Evolutionary conservation across 2,113 vertebrate species (phyloP), one percentile per base, ranked within the genome.

Genomic region (Nannobrachium achirus): DNA sequence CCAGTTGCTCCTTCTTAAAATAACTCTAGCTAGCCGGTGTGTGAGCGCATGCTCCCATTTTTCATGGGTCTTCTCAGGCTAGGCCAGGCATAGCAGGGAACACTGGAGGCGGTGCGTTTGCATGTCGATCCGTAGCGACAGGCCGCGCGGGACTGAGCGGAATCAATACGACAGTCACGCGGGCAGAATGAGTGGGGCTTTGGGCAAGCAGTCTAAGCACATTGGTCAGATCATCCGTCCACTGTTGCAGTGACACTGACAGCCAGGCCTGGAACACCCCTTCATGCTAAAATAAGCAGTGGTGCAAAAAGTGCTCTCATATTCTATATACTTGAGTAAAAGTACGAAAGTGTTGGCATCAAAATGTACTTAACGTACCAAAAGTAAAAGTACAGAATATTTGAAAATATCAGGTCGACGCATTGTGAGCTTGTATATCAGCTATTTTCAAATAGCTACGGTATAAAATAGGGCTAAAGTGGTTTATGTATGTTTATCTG

Each of bases 141-240:
- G 94, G 95, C 95, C 89, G 89, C 90, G 91, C 94, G 49, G 88
- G 92, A 92, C 88, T 87, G 92, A 95, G 93, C 92, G 93, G 96
- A 98, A 98, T 99, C 91, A 93, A 98, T 99, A 95, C 95, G 97
- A 98, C 96, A 99, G 96, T 96, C 95, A 94, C 94, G 91, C 90
- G 93, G 93, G 94, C 93, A 94, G 89, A 91, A 80, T 66, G 91
- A 94, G 95, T 90, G 93, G 93, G 89, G 95, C 95, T 94, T 91
- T 63, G 95, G 97, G 97, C 96, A 93, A 96, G 95, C 95, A 96
- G 94, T 98, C 97, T 93, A 94, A 96, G 93, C 94, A 90, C 95
- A 97, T 99, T 95, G 96, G 95, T 94, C 94, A 93, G 94, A 96
- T 98, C 96, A 98, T 83, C 93, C 92, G 92, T 95, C 94, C 79